Percentiles rank a stretch among this genome's conserved stretches.
These are phyloP conservation scores for Pardalotus punctatus DNA, from an alignment of 2,113 vertebrate species.

Conservation along the genomic window DNA sequence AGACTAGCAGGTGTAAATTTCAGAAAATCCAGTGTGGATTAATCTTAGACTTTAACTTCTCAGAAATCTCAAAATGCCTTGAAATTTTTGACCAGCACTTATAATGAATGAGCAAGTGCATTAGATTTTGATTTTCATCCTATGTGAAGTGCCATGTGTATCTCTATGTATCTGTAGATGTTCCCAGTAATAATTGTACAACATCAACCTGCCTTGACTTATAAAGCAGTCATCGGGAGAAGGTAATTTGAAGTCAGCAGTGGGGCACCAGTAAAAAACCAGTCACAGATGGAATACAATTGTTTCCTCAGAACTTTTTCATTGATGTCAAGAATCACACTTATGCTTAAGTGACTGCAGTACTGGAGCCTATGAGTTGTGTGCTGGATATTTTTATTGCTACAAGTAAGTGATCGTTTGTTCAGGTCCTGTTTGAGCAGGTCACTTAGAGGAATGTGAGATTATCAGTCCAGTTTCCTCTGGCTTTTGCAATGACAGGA, in stretches of 20 bases:
- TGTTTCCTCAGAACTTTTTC: background rate
- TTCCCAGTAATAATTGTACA: background rate
- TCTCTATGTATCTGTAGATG: background rate
- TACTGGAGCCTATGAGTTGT: background rate
- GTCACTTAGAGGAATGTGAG: background rate
- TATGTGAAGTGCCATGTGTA: background rate
- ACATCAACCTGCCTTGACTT: background rate
- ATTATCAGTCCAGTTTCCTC: background rate
- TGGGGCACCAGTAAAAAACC: background rate
- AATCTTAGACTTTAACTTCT: background rate
- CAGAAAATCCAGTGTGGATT: background rate
- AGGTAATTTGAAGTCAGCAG: background rate
- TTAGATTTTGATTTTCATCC: background rate
- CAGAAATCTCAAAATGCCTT: background rate
- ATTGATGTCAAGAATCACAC: background rate
- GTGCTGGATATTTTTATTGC: background rate
- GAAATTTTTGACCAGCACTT: background rate
- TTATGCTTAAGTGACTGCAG: background rate
- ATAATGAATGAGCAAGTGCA: background rate
- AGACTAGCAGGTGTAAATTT: background rate
- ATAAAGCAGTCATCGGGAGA: background rate
- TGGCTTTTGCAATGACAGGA: background rate
- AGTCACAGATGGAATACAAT: background rate
- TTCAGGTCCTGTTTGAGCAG: background rate
- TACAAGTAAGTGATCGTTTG: background rate